Conservation (phyloP, 2,888 invertebrate genomes). For the Proisotoma minuta region DNA sequence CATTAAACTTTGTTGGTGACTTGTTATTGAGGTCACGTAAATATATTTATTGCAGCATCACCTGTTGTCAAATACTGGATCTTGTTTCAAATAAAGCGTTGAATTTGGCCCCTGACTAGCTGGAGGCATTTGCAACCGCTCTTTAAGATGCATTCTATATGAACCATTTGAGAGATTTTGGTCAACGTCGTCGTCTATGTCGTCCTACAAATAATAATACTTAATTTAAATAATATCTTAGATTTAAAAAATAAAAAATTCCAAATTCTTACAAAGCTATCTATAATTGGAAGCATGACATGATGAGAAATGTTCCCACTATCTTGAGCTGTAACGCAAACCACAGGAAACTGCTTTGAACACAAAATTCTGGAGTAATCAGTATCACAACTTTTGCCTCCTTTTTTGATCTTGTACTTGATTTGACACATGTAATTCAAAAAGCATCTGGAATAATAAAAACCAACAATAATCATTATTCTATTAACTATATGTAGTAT, state of each 20-base stretch:
- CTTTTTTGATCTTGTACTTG: not conserved
- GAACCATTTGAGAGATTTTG: not conserved
- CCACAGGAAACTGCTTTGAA: constrained; percentile 1
- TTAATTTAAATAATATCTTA: not conserved
- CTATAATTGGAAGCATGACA: not conserved
- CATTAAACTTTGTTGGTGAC: too few species aligned
- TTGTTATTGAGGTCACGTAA: too few species aligned
- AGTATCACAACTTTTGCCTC: not conserved
- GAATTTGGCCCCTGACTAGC: not conserved
- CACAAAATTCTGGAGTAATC: not conserved
- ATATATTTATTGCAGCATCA: not conserved
- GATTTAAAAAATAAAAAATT: too few species aligned
- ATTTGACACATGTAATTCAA: not conserved
- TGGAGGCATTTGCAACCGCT: not conserved
- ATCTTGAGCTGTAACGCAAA: not conserved
- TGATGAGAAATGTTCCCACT: not conserved
- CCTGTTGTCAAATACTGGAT: constrained; percentile 10
- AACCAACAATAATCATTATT: too few species aligned
- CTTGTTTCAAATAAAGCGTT: not conserved
- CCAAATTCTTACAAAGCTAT: not conserved
- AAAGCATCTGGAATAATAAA: constrained; percentile 2
- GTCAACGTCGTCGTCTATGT: not conserved
- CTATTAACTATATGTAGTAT: not conserved
- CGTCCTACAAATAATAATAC: not conserved
- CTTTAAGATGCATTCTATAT: not conserved